Evolutionary conservation across 2,113 vertebrate genomes (phyloP).

Genomic region (Macrotus californicus): DNA sequence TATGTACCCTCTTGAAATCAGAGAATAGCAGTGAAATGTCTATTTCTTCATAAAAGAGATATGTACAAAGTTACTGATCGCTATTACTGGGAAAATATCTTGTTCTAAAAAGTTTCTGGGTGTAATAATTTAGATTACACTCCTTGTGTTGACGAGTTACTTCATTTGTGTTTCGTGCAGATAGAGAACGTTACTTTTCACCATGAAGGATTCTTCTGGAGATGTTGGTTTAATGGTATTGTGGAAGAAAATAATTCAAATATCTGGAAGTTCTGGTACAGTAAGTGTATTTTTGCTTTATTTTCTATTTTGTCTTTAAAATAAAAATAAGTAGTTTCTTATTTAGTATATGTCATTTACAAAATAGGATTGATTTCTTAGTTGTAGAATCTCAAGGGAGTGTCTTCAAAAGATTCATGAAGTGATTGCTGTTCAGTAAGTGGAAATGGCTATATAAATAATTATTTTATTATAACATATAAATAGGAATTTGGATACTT

Average conservation of each 20-base stretch:
- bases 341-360: background rate
- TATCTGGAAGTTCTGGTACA: constrained; percentile 92
- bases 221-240: constrained; percentile 85
- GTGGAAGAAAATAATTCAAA: constrained; percentile 75
- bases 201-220: constrained; percentile 98
- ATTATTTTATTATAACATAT: background rate
- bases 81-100: background rate
- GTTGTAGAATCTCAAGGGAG: background rate
- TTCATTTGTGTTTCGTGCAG: constrained; percentile 60
- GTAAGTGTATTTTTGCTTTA: constrained; percentile 82
- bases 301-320: background rate
- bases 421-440: background rate
- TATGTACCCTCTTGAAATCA: background rate
- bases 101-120: background rate
- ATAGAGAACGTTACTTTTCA: constrained; percentile 81
- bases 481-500: background rate
- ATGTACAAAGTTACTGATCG: background rate
- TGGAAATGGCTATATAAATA: background rate
- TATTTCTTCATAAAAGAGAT: background rate
- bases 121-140: background rate
- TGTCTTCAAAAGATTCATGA: background rate
- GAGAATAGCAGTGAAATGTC: background rate
- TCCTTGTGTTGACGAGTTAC: background rate
- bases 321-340: background rate
- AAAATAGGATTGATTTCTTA: background rate